Evolutionary conservation across 53 echinoderm and acorn worm species (phyloP).

Genomic region (Apostichopus leukothele): DNA sequence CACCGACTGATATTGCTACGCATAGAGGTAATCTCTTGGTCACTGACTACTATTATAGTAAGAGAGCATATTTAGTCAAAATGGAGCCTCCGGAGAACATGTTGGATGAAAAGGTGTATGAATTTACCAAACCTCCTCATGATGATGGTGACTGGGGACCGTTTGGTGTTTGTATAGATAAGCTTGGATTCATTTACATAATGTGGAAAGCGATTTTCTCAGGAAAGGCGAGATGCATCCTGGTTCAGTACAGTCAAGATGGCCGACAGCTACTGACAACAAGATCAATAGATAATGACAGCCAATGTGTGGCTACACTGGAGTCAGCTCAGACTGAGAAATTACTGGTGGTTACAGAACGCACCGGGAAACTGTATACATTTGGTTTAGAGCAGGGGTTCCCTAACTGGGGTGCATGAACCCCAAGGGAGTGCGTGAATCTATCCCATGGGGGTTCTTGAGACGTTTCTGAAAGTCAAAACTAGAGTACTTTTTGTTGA

Average conservation of each 20-base stretch:
- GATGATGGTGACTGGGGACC: background rate
- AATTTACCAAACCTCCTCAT: background rate
- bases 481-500: too few species aligned
- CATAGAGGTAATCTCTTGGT: background rate
- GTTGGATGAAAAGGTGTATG: background rate
- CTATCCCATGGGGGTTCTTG: too few species aligned
- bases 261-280: background rate
- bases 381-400: too few species aligned
- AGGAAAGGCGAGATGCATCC: background rate
- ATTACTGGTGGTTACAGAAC: background rate
- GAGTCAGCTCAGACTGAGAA: background rate
- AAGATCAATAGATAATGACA: background rate
- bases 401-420: too few species aligned
- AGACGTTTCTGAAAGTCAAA: too few species aligned
- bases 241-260: constrained; percentile 2
- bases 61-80: background rate
- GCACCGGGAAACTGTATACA: background rate
- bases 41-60: background rate
- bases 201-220: background rate
- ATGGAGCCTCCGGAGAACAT: background rate
- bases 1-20: background rate
- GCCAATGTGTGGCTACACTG: background rate
- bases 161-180: background rate
- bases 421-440: too few species aligned
- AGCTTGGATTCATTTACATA: constrained; percentile 12